Percentiles rank a stretch among this genome's conserved stretches.
phyloP scores from a whole-genome alignment of 2,113 vertebrate species.

The Cyprinus carpio region DNA sequence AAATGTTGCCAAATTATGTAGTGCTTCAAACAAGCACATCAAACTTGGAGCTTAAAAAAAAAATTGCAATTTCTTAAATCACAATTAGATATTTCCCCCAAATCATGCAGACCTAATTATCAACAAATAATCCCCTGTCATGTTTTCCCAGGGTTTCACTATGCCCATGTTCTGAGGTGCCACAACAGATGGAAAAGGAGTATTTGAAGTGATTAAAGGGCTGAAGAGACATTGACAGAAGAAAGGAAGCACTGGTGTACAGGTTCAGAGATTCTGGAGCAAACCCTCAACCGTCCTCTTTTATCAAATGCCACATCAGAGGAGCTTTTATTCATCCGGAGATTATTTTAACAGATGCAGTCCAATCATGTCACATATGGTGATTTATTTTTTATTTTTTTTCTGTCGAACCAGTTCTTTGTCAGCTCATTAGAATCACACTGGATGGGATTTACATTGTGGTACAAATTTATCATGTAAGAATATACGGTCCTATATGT shows the following conservation, averaged over 20 bases:
- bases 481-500: conserved; percentile 37
- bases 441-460: conserved; percentile 80
- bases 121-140: neutral
- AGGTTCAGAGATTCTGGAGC: conserved; percentile 43
- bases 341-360: conserved; percentile 30
- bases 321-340: conserved; percentile 20
- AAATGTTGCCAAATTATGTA: neutral
- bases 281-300: conserved; percentile 39
- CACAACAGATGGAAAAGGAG: conserved; percentile 66
- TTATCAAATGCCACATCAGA: conserved; percentile 30
- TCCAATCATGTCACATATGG: neutral
- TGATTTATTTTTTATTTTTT: neutral
- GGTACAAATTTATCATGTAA: conserved; percentile 63
- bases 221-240: neutral
- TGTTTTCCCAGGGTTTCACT: conserved; percentile 86
- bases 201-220: neutral
- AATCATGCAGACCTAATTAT: neutral
- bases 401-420: conserved; percentile 64
- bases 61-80: neutral
- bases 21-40: neutral
- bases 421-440: conserved; percentile 76
- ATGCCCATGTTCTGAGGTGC: conserved; percentile 98
- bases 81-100: neutral
- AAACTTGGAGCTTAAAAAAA: neutral
- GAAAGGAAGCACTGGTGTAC: conserved; percentile 50